Percentiles rank a stretch among this genome's conserved stretches.
These are phyloP conservation scores for Drosophila stalkeri DNA, from an alignment of 2,888 invertebrate species.

Conservation along the genomic window DNA sequence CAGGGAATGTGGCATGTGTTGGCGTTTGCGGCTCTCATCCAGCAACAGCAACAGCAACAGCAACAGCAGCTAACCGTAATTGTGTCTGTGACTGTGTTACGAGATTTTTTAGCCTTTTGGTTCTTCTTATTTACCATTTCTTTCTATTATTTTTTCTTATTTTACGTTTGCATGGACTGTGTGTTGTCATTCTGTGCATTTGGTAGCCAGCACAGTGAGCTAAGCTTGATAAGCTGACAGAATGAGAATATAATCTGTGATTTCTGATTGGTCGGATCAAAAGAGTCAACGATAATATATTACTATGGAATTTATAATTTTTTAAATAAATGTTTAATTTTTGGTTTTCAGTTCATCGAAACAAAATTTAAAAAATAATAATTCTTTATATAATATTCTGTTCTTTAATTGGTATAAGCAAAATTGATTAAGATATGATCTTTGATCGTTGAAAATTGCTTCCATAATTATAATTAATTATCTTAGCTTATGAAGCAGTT, in stretches of 20 bases:
- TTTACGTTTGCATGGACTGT: slow-evolving; percentile 1
- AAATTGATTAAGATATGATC: too few species aligned
- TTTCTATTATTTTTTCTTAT: background rate
- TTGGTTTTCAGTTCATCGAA: too few species aligned
- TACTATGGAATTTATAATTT: too few species aligned
- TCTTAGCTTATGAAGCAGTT: background rate
- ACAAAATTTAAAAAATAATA: too few species aligned
- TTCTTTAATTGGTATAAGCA: too few species aligned
- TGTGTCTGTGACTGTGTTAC: slow-evolving; percentile 62
- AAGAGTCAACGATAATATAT: too few species aligned
- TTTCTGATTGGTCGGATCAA: background rate
- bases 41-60: slow-evolving; percentile 28
- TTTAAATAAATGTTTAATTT: too few species aligned
- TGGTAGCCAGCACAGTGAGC: slow-evolving; percentile 20
- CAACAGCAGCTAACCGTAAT: slow-evolving; percentile 40
- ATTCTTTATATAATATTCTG: too few species aligned
- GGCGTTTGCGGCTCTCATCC: slow-evolving; percentile 24
- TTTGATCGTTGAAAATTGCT: too few species aligned
- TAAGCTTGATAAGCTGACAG: background rate
- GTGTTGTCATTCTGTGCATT: slow-evolving; percentile 10
- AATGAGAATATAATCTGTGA: background rate
- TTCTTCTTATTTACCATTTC: slow-evolving; percentile 8
- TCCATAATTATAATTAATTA: too few species aligned
- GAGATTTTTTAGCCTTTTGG: slow-evolving; percentile 40
- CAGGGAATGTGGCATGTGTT: slow-evolving; percentile 41